phyloP scores from a whole-genome alignment of 2,797 vertebrate species.

The Anas bernieri region DNA sequence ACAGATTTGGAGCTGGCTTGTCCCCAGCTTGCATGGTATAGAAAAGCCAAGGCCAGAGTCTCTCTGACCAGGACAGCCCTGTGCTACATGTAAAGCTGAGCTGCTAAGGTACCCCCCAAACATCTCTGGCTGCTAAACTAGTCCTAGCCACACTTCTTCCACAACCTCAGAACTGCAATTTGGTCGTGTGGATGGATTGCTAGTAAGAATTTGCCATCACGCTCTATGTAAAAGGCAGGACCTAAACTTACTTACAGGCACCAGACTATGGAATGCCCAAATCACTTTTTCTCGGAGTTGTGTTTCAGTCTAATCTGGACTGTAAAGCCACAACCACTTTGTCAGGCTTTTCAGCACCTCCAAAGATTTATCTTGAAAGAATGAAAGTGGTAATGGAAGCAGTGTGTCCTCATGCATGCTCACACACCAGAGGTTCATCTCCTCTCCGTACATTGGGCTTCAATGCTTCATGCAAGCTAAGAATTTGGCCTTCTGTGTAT shows the following conservation, averaged over 20 bases:
- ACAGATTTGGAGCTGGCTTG: neutral
- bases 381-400: neutral
- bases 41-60: neutral
- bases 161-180: neutral
- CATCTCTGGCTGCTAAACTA: neutral
- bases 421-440: neutral
- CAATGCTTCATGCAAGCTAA: neutral
- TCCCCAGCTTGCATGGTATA: accelerated
- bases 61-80: neutral
- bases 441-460: neutral
- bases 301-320: neutral
- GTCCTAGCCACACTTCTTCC: neutral
- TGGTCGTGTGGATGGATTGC: neutral
- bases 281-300: neutral
- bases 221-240: neutral
- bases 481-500: neutral
- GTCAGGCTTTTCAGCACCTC: neutral
- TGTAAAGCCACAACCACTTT: neutral
- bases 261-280: neutral
- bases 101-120: accelerated
- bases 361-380: neutral
- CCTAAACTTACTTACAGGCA: neutral
- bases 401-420: accelerated
- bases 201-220: neutral
- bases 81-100: neutral